A percentile compares a stretch with the other conserved stretches of the same genome.
Conservation (phyloP, 2,113 vertebrate species). For the Pycnonotus jocosus region DNA sequence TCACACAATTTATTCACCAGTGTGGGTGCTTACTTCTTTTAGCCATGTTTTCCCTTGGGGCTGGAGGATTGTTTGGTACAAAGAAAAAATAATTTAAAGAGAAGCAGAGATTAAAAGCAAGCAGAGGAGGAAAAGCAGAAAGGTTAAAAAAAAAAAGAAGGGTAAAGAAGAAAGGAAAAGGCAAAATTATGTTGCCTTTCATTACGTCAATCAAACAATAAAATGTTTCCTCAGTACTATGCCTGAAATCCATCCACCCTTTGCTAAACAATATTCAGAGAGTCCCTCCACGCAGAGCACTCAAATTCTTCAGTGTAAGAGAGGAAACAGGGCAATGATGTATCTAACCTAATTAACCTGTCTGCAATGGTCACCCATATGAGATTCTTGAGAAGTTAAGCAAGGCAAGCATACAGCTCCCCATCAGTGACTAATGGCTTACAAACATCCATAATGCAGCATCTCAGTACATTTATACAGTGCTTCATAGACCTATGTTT, state of each 20-base stretch:
- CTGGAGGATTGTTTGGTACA: background rate
- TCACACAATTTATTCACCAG: background rate
- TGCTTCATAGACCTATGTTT: background rate
- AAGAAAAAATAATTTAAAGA: background rate
- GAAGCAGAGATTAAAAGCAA: background rate
- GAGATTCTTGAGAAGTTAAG: background rate
- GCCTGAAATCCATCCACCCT: background rate
- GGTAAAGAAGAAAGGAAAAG: background rate
- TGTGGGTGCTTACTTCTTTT: background rate
- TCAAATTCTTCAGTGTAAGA: background rate
- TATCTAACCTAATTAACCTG: background rate
- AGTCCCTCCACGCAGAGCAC: background rate
- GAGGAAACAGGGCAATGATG: background rate
- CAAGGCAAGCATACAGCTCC: background rate
- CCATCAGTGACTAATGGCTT: background rate
- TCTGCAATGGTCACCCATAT: background rate
- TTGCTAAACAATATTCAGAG: background rate
- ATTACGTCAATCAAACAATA: background rate
- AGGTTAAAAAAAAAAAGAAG: background rate
- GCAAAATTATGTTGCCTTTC: background rate
- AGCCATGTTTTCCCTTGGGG: background rate
- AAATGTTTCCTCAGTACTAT: background rate
- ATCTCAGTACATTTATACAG: background rate
- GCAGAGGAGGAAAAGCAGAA: background rate
- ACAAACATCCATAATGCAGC: background rate